Base-by-base conservation (phyloP, 2,797 vertebrate genomes). In the Echiichthys vipera region DNA sequence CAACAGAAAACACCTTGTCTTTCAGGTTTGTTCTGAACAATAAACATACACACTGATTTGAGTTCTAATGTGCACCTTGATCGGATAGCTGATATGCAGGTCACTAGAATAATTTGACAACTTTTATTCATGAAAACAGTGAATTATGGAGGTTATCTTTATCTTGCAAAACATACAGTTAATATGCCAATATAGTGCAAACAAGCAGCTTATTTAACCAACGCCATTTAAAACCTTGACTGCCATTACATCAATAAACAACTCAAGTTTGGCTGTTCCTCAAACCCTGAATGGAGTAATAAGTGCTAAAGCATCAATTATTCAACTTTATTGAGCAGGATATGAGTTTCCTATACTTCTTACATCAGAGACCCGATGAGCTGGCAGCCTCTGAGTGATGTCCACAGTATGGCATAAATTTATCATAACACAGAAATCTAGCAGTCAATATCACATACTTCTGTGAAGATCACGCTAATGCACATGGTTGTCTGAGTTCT, bases 261-360 rank as follows among this genome's bases (percentile, higher is more conserved):
- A 65, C 32, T 86, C 29, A 61, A 72, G 42, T 57, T 45, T 66
- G 63, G 30, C 51, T 25, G 18, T 54, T 57, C 42, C 43, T 37
- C 5, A 1, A 58, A 37, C 24, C 20, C 58, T 65, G 66, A 69
- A 72, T 65, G 45, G 65, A 80, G 51, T 78, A 84, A 88, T 81
- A 50, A 81, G 81, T 56, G 80, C 82, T 77, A 62, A 45, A 27
- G 27, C 87, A 92, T 92, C 77, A 91, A 93, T 92, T 87, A 93
- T 92, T 93, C 67, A 94, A 71, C 78, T 73, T 68, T 77, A 90
- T 85, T 84, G 84, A 90, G 68, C 74, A 59, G 65, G 76, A 76
- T 74, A 54, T 71, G 84, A 84, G 71, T 89, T 77, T 88, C 70
- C 70, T 70, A 32, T 43, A 69, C 80, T 62, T 58, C 67, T 74